Evolutionary conservation across 2,888 invertebrate genomes (phyloP).

Genomic region (Drosophila infuscata): DNA sequence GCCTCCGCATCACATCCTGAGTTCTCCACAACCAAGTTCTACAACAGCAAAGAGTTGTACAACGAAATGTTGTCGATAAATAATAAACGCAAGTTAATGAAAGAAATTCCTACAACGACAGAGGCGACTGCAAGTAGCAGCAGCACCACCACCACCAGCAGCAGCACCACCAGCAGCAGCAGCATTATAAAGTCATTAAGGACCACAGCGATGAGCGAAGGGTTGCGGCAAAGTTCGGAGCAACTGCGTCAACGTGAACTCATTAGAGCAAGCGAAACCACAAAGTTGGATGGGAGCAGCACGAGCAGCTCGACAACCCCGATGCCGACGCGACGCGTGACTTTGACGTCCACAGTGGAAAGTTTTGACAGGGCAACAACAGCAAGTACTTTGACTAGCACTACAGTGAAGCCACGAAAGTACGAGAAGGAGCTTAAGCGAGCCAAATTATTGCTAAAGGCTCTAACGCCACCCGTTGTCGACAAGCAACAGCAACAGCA

Average conservation of each 20-base stretch:
- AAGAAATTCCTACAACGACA: constrained; percentile 43
- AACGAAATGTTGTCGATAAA: constrained; percentile 84
- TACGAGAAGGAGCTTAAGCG: constrained; percentile 81
- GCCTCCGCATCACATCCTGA: constrained; percentile 78
- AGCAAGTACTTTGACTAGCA: constrained; percentile 33
- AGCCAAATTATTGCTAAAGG: constrained; percentile 83
- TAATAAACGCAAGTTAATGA: constrained; percentile 77
- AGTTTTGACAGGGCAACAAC: constrained; percentile 45
- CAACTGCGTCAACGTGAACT: constrained; percentile 45
- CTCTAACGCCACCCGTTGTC: constrained; percentile 56
- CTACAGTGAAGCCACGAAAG: constrained; percentile 63
- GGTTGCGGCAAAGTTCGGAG: constrained; percentile 48
- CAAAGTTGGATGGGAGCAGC: constrained; percentile 40
- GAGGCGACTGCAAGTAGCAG: constrained; percentile 10
- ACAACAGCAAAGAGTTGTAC: constrained; percentile 85
- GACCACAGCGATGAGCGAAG: constrained; percentile 38
- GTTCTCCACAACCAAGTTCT: constrained; percentile 85
- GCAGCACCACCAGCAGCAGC: constrained; percentile 22
- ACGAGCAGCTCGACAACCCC: constrained; percentile 12
- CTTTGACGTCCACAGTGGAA: constrained; percentile 68
- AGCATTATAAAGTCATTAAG: constrained; percentile 69
- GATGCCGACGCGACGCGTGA: constrained; percentile 54
- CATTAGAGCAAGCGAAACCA: constrained; percentile 52
- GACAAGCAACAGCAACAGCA: constrained; percentile 27
- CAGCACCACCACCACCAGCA: constrained; percentile 28